Conservation (phyloP, 1,140 invertebrate species). For the Ridgeia piscesae region DNA sequence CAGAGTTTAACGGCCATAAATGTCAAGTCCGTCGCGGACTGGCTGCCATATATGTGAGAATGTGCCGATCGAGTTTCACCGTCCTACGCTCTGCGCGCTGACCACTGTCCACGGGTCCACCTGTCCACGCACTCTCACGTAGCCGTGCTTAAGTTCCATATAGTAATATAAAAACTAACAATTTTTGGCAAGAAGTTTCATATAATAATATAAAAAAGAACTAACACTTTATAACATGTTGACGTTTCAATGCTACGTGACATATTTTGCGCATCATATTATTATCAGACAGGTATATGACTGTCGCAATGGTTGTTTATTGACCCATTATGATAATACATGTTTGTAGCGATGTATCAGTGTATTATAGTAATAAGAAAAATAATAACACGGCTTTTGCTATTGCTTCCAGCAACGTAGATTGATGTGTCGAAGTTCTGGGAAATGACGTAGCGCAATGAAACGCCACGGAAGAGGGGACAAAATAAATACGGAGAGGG, state of each 20-base stretch:
- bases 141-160: too few relatives aligned
- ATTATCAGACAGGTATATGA: background rate
- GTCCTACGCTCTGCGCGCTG: background rate
- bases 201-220: too few relatives aligned
- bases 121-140: background rate
- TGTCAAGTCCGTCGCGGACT: background rate
- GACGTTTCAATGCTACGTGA: too few relatives aligned
- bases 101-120: background rate
- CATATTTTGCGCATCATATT: too few relatives aligned
- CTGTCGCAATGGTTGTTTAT: background rate
- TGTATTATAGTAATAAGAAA: too few relatives aligned
- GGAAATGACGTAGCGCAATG: background rate
- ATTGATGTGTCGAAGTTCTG: background rate
- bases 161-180: too few relatives aligned
- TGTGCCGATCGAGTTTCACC: background rate
- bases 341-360: too few relatives aligned
- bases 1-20: background rate
- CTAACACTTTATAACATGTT: too few relatives aligned
- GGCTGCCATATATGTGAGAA: background rate
- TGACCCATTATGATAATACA: too few relatives aligned
- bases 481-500: background rate
- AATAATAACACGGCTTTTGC: background rate
- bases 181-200: too few relatives aligned
- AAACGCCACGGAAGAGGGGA: background rate
- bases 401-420: background rate